phyloP scores from a whole-genome alignment of 1,140 invertebrate genomes.

The Brachionus rotundiformis region DNA sequence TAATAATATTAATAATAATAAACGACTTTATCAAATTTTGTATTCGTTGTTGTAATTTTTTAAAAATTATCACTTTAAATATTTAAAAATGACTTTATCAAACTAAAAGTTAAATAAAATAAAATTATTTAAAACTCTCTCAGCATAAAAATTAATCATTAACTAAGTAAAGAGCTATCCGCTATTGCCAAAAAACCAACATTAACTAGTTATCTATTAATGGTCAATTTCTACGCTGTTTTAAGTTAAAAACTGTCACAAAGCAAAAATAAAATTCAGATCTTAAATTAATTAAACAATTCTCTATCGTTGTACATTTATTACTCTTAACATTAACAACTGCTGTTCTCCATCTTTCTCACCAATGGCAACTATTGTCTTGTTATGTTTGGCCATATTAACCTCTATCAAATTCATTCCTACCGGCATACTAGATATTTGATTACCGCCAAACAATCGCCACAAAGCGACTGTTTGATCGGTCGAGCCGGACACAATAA shows the following conservation, averaged over 20 bases:
- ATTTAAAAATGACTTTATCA: neutral
- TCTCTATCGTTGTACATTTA: slow-evolving; percentile 46
- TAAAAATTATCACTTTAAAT: neutral
- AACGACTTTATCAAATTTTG: neutral
- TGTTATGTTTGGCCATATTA: slow-evolving; percentile 47
- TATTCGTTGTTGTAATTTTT: neutral
- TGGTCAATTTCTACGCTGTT: neutral
- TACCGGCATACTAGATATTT: slow-evolving; percentile 46
- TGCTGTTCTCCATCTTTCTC: slow-evolving; percentile 52
- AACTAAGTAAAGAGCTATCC: no score
- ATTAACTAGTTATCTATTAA: neutral
- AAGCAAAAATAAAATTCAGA: slow-evolving; percentile 28
- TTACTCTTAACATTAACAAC: slow-evolving; percentile 52
- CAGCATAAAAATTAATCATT: no score
- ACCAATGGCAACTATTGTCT: slow-evolving; percentile 52
- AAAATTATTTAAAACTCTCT: neutral
- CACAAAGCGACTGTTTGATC: slow-evolving; percentile 50
- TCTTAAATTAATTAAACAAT: slow-evolving; percentile 25
- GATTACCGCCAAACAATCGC: slow-evolving; percentile 20
- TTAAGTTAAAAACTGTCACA: neutral
- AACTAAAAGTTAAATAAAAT: neutral
- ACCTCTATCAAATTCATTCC: slow-evolving; percentile 46
- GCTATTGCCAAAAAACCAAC: neutral
- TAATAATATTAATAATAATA: no score
- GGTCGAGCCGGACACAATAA: slow-evolving; percentile 43